Evolutionary conservation across 2,113 vertebrate species (phyloP), one percentile per base, ranked within the genome.

Genomic region (Ciconia maguari): DNA sequence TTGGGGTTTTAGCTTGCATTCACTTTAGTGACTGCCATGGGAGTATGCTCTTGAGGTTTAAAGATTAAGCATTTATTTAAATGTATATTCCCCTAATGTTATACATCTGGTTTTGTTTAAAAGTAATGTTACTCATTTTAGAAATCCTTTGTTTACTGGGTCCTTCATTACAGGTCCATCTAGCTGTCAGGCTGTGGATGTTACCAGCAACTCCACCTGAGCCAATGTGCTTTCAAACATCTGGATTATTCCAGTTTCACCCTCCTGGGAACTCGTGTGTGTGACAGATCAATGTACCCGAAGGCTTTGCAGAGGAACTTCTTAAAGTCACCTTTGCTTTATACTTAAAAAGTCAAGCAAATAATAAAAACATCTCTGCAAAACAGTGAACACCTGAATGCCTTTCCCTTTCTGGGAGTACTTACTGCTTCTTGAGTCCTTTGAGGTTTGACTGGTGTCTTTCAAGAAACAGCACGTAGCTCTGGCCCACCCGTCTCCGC

Each of bases 31-130:
- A 58, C 44, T 83, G 62, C 58, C 66, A 64, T 60, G 38, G 52
- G 34, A 92, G 36, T 61, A 77, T 51, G 60, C 64, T 89, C 32
- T 84, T 64, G 52, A 89, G n/a, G 57, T 69, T 89, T 93, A 75
- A 84, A 87, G 74, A 93, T 71, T 84, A 89, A 84, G 29, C 38
- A 82, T 94, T 81, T 91, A 94, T 82, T 89, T 93, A 87, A 86
- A 88, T 88, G 55, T 27, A 15, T 82, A 75, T 89, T 70, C 46
- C 46, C 66, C 72, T 83, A 70, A 92, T 54, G 76, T 66, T 77
- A 38, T 61, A 70, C 72, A 86, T 86, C 68, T 94, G 78, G 19
- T 90, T 92, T 94, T 93, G 54, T 66, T 89, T 88, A 90, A 83
- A 86, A 90, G 42, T 54, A 38, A 42, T 17, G 48, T 38, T 82